Evolutionary conservation across 1,140 invertebrate genomes (phyloP).

Genomic region (Anastatus disparis): DNA sequence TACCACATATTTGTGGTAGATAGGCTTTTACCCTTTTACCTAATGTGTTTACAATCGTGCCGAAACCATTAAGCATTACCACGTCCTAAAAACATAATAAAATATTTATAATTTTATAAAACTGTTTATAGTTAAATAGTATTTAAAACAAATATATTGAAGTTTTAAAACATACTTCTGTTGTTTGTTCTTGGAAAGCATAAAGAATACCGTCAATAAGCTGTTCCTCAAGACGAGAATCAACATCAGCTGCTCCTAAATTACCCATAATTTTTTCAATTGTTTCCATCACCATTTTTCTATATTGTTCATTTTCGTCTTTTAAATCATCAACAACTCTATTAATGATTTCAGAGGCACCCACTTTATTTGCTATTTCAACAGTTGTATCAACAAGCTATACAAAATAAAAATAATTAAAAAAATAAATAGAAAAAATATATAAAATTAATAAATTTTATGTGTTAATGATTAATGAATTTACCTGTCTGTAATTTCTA

Average conservation of each 20-base stretch:
- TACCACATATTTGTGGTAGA: constrained; percentile 99
- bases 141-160: not conserved
- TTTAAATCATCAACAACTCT: constrained; percentile 99
- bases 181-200: constrained; percentile 99
- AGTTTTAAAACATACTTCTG: constrained; percentile 84
- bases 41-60: constrained; percentile 97
- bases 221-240: constrained; percentile 97
- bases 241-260: constrained; percentile 96
- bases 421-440: constrained; percentile 12
- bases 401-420: constrained; percentile 45
- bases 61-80: constrained; percentile 99
- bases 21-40: constrained; percentile 98
- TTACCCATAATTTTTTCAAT: constrained; percentile 99
- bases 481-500: constrained; percentile 91
- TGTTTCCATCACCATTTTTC: constrained; percentile 99
- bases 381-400: constrained; percentile 98
- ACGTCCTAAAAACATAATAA: constrained; percentile 79
- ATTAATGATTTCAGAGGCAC: constrained; percentile 98
- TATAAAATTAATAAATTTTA: not conserved
- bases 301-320: constrained; percentile 99
- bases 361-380: constrained; percentile 99
- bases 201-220: constrained; percentile 99
- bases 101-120: constrained; percentile 22
- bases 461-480: constrained; percentile 23
- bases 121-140: not conserved